phyloP scores from a whole-genome alignment of 1,140 invertebrate genomes.

The Holcopasites calliopsidis region DNA sequence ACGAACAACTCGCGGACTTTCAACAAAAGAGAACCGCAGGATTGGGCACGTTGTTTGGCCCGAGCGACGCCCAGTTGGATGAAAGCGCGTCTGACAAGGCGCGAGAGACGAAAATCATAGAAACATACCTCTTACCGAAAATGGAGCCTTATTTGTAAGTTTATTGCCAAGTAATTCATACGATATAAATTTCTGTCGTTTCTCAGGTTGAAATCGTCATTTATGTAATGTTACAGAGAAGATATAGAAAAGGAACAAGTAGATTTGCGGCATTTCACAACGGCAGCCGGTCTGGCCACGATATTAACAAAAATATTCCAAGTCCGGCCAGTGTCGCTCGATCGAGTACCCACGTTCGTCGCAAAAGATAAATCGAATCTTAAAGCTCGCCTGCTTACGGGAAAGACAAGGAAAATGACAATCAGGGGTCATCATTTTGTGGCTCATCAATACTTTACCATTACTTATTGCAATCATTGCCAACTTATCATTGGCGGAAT shows the following conservation, averaged over 20 bases:
- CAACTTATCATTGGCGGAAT: conserved; percentile 95
- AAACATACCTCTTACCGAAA: conserved; percentile 86
- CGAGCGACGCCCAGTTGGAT: conserved; percentile 89
- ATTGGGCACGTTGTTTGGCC: conserved; percentile 93
- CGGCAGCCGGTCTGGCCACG: conserved; percentile 89
- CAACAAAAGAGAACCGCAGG: conserved; percentile 93
- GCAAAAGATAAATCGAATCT: conserved; percentile 90
- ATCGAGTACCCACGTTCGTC: conserved; percentile 88
- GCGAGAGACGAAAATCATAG: conserved; percentile 88
- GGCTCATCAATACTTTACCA: conserved; percentile 92
- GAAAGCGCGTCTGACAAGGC: conserved; percentile 90
- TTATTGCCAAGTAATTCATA: conserved; percentile 8
- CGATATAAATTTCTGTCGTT: conserved; percentile 13
- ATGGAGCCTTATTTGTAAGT: conserved; percentile 86
- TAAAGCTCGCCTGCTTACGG: conserved; percentile 85
- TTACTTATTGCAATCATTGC: conserved; percentile 96
- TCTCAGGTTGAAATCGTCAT: not conserved
- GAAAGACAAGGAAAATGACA: conserved; percentile 87
- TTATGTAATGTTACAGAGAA: conserved; percentile 79
- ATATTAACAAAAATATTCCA: conserved; percentile 88
- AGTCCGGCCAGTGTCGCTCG: conserved; percentile 82
- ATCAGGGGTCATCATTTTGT: conserved; percentile 94
- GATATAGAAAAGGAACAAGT: conserved; percentile 86
- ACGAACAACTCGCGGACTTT: conserved; percentile 93
- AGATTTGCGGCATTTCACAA: conserved; percentile 85